phyloP scores from a whole-genome alignment of 64 coral and sea anemone species.

The Actinia equina region DNA sequence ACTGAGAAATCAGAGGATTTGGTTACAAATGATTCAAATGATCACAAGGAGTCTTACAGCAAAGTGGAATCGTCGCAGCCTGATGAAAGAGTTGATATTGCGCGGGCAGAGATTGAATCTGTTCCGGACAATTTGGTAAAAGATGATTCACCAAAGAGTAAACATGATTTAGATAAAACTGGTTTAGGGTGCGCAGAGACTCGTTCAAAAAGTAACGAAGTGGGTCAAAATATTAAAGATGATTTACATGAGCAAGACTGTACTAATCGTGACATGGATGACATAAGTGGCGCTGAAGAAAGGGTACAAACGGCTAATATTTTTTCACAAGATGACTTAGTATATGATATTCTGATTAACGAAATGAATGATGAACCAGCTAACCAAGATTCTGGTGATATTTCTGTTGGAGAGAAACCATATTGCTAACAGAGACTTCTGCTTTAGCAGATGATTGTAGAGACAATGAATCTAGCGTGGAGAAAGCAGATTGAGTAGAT shows the following conservation, averaged over 20 bases:
- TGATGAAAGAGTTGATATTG: not conserved
- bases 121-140: not conserved
- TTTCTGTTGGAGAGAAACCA: not conserved
- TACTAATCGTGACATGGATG: not conserved
- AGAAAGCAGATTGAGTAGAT: no score
- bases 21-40: not conserved
- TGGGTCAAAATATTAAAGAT: not conserved
- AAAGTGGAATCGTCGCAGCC: not conserved
- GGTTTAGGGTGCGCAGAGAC: no score
- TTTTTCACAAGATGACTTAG: not conserved
- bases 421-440: not conserved
- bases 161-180: not conserved
- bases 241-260: no score
- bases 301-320: not conserved
- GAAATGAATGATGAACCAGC: not conserved
- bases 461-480: not conserved
- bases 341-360: not conserved
- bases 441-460: not conserved
- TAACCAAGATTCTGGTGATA: not conserved
- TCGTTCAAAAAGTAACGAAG: no score
- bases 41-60: not conserved
- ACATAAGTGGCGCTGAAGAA: not conserved
- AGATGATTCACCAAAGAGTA: not conserved
- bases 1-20: not conserved
- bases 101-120: not conserved